Conservation (phyloP, 2,888 invertebrate genomes). For the Drosophila leonis region DNA sequence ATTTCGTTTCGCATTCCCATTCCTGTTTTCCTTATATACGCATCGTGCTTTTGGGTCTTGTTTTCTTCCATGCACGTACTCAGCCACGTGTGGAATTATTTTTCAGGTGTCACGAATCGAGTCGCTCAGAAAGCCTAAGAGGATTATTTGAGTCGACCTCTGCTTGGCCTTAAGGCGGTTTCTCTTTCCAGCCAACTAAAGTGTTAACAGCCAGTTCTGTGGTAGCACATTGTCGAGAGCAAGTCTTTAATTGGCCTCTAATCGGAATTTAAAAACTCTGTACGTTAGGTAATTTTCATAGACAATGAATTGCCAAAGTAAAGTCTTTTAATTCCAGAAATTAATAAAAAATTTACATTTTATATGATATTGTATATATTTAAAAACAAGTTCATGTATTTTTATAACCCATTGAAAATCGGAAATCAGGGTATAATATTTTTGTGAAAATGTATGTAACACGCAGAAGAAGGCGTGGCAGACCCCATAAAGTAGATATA, state of each 20-base stretch:
- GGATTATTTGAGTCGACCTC: conserved; percentile 61
- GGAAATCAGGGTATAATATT: no score
- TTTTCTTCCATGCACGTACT: conserved; percentile 31
- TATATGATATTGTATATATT: no score
- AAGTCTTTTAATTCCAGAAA: neutral
- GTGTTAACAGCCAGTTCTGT: conserved; percentile 29
- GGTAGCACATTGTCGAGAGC: neutral
- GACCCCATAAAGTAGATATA: no score
- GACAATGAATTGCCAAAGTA: neutral
- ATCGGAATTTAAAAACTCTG: conserved; percentile 3
- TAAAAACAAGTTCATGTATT: no score
- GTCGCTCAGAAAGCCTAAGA: conserved; percentile 36
- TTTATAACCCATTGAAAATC: no score
- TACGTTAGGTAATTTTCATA: neutral
- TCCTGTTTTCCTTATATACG: neutral
- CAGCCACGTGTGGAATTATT: conserved; percentile 25
- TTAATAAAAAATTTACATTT: neutral
- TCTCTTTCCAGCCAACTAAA: conserved; percentile 16
- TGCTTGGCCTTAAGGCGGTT: conserved; percentile 17
- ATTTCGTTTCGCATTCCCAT: neutral
- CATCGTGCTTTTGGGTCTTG: conserved; percentile 16
- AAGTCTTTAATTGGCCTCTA: conserved; percentile 21
- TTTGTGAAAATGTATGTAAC: no score
- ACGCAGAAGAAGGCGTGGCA: no score
- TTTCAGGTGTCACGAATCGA: conserved; percentile 47